A percentile compares a stretch with the other conserved stretches of the same genome.
phyloP scores from a whole-genome alignment of 2,797 vertebrate genomes.

The Sebastes miniatus region DNA sequence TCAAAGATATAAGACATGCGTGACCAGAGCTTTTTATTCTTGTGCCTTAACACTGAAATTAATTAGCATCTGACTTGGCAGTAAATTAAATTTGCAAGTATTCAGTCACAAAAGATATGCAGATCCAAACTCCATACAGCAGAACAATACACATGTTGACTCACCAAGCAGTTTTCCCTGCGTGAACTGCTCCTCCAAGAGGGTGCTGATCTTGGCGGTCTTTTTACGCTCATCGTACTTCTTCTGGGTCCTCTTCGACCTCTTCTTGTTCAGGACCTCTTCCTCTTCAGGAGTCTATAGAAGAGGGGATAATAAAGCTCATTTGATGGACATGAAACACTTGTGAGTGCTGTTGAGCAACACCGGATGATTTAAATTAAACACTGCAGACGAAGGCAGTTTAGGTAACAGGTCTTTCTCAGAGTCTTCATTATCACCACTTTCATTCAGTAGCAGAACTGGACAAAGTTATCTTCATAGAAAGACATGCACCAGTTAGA shows the following conservation, averaged over 20 bases:
- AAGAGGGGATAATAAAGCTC: accelerated
- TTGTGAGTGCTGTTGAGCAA: accelerated
- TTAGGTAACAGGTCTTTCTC: conserved; percentile 80
- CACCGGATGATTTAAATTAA: neutral
- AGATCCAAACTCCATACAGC: neutral
- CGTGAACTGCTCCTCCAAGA: conserved; percentile 96
- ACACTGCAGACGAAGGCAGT: neutral
- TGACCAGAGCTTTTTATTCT: neutral
- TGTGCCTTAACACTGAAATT: neutral
- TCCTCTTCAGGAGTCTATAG: conserved; percentile 95
- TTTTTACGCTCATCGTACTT: conserved; percentile 97
- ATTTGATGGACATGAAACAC: neutral
- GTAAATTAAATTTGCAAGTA: neutral
- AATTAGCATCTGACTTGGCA: neutral
- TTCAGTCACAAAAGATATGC: neutral
- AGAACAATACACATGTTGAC: conserved; percentile 23
- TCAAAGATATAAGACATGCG: neutral
- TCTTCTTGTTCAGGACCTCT: conserved; percentile 96
- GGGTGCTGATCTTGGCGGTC: conserved; percentile 90
- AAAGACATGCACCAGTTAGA: conserved; percentile 69
- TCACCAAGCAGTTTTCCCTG: conserved; percentile 97
- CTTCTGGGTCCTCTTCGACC: conserved; percentile 97
- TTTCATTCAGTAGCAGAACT: conserved; percentile 97
- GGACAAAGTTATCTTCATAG: conserved; percentile 89
- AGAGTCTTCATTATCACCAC: conserved; percentile 83